Evolutionary conservation across 2,888 invertebrate species (phyloP), one percentile per base, ranked within the genome.

Genomic region (Sphaerophoria rueppellii): DNA sequence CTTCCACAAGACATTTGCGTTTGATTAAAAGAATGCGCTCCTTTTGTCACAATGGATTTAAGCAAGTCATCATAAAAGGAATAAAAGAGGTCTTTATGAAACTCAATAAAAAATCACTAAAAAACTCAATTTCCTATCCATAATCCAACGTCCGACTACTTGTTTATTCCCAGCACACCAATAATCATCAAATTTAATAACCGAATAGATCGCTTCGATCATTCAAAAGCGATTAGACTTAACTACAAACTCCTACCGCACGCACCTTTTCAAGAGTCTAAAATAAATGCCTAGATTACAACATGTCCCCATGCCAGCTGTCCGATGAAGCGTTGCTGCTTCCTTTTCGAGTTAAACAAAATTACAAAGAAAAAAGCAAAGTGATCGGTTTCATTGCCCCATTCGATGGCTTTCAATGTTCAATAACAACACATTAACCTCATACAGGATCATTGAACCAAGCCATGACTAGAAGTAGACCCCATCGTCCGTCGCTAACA

Each of bases 381-480:
- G 12, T 57, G 80, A 65, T 82, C 75, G 24, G 34, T 70, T 74
- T 70, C 76, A 60, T 60, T 55, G 46, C 32, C 52, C 34, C 73
- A 67, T 71, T 60, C 73, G 73, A 43, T n/a, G 24, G 35, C 48
- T 57, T 16, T 58, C 43, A 58, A 57, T 60, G 60, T 71, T 67
- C 81, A 76, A 81, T 76, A 81, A 72, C 77, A 81, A 76, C 67
- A 76, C 67, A 72, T 81, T 63, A 80, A 74, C 74, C 61, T 35
- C 43, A 24, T 35, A 12, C n/a, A 79, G 79, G 74, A 75, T 79
- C 82, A 75, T 83, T 75, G 82, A 83, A 83, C 82, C 37, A 72
- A 65, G 57, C 24, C 52, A 5, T 24, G 12, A 0, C 32, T 60
- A 24, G 16, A 16, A 3, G 4, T 24, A 40, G 11, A 16, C 0